phyloP scores from a whole-genome alignment of 1,140 invertebrate species.

The Drosophila sp. region DNA sequence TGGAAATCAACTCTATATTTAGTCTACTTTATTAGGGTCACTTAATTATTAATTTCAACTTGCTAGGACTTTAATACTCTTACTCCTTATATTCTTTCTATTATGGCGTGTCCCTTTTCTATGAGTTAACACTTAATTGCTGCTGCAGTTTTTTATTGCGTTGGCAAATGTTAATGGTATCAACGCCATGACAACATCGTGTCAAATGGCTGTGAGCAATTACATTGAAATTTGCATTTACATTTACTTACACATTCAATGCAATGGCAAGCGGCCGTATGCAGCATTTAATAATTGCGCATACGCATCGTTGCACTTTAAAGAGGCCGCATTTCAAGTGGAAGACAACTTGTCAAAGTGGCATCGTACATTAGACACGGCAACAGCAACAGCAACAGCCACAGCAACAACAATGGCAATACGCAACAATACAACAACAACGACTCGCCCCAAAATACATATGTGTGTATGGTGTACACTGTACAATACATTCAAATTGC shows the following conservation, averaged over 20 bases:
- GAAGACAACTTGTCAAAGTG: conserved; percentile 56
- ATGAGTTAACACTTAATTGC: conserved; percentile 39
- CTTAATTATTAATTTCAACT: neutral
- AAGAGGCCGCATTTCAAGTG: conserved; percentile 63
- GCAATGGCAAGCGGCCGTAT: conserved; percentile 53
- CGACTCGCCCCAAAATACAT: conserved; percentile 14
- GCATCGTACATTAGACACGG: conserved; percentile 39
- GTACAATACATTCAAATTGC: too few relatives aligned
- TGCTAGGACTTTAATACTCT: neutral
- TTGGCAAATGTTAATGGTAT: conserved; percentile 59
- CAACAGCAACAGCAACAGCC: conserved; percentile 26
- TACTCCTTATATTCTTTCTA: neutral
- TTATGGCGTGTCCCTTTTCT: conserved; percentile 9
- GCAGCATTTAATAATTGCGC: conserved; percentile 80
- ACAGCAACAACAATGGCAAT: conserved; percentile 37
- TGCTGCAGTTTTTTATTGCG: conserved; percentile 33
- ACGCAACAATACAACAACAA: conserved; percentile 33
- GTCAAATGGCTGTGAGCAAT: conserved; percentile 67
- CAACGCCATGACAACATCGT: conserved; percentile 48
- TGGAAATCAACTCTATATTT: neutral
- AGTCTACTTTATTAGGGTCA: neutral
- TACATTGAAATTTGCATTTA: conserved; percentile 62
- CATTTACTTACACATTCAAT: conserved; percentile 40
- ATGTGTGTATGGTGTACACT: too few relatives aligned
- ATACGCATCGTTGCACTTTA: conserved; percentile 76